phyloP scores from a whole-genome alignment of 2,888 invertebrate species.

The Tanypteryx hageni region DNA sequence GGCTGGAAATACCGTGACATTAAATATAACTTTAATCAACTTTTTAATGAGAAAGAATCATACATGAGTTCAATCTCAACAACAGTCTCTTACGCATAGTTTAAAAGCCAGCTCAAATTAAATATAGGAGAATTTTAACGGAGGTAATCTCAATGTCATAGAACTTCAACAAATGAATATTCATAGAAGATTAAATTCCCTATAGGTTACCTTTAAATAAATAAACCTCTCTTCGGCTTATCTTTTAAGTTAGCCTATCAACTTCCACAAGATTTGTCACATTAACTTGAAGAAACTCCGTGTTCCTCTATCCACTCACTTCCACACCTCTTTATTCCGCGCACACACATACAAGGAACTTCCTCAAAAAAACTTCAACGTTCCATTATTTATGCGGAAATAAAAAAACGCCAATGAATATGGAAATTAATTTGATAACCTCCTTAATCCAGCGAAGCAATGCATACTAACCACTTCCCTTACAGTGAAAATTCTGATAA shows the following conservation, averaged over 20 bases:
- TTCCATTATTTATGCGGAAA: background rate
- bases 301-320: background rate
- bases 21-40: no score
- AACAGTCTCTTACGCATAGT: no score
- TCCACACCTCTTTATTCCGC: background rate
- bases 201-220: background rate
- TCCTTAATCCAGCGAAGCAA: conserved; percentile 6
- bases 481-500: background rate
- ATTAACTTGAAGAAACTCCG: conserved; percentile 2
- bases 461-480: background rate
- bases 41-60: no score
- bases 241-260: background rate
- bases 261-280: background rate
- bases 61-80: no score
- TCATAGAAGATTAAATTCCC: background rate
- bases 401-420: background rate
- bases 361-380: background rate
- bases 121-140: background rate
- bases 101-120: background rate
- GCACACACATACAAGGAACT: background rate
- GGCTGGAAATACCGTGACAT: no score
- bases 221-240: background rate
- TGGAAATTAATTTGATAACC: conserved; percentile 32
- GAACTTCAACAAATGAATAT: background rate
- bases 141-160: background rate